Conservation (phyloP, 1,140 invertebrate species). For the Calliphora vicina region DNA sequence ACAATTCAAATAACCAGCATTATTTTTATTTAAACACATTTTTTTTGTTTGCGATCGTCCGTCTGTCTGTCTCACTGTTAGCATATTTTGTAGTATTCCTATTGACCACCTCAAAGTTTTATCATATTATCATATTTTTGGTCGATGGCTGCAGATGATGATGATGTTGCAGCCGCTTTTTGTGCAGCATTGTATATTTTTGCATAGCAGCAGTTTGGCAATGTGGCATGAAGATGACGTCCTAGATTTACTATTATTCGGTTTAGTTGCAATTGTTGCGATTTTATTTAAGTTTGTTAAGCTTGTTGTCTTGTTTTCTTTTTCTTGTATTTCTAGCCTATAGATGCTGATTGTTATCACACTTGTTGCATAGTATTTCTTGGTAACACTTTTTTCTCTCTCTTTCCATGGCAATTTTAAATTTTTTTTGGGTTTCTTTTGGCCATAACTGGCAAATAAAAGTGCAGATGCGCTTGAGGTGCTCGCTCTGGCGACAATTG, state of each 20-base stretch:
- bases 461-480: neutral
- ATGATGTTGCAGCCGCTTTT: neutral
- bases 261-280: constrained; percentile 8
- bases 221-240: constrained; percentile 3
- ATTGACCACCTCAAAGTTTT: constrained; percentile 5
- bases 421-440: neutral
- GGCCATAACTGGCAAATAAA: neutral
- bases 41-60: too few relatives aligned
- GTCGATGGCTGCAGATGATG: neutral
- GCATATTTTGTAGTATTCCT: neutral
- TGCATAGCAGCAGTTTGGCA: neutral
- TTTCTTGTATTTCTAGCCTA: neutral
- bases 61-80: neutral
- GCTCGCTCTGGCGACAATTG: neutral
- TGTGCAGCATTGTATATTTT: neutral
- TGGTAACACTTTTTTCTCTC: neutral
- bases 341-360: neutral
- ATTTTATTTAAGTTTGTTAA: constrained; percentile 2
- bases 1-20: constrained; percentile 13
- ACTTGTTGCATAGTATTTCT: neutral
- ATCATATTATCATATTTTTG: constrained; percentile 9
- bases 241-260: constrained; percentile 6
- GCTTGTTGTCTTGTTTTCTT: neutral
- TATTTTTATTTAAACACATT: neutral
- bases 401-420: neutral